phyloP scores from a whole-genome alignment of 2,797 vertebrate genomes.

The Onychomys leucogaster region DNA sequence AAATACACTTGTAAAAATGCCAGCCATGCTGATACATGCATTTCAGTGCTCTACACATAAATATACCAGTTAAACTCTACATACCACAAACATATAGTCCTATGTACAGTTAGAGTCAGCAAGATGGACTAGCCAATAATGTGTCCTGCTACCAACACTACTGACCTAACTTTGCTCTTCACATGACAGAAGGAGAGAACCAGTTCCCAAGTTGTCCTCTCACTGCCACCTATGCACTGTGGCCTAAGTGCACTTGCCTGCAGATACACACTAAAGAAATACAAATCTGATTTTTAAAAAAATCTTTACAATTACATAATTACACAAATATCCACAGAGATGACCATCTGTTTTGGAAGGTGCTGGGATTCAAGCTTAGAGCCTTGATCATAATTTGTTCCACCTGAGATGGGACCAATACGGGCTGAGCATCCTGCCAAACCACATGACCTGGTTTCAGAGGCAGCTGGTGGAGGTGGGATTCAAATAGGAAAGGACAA shows the following conservation, averaged over 20 bases:
- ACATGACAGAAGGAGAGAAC: not conserved
- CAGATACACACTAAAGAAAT: not conserved
- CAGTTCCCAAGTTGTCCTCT: not conserved
- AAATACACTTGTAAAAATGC: not conserved
- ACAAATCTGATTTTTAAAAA: not conserved
- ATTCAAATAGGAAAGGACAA: not conserved
- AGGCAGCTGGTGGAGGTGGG: not conserved
- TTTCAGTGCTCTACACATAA: not conserved
- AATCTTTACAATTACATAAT: not conserved
- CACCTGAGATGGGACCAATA: not conserved
- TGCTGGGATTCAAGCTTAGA: not conserved
- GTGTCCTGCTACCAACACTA: not conserved
- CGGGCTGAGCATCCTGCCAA: not conserved
- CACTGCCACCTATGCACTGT: not conserved
- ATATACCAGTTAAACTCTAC: not conserved
- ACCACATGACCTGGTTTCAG: not conserved
- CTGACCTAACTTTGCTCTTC: not conserved
- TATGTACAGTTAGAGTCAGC: not conserved
- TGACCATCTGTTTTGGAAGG: not conserved
- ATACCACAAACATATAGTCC: not conserved
- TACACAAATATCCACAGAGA: not conserved
- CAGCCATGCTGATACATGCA: not conserved
- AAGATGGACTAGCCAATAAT: not conserved
- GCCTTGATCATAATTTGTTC: not conserved
- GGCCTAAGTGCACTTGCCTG: not conserved